Evolutionary conservation across 2,888 invertebrate genomes (phyloP).

Genomic region (Polyommatus icarus): DNA sequence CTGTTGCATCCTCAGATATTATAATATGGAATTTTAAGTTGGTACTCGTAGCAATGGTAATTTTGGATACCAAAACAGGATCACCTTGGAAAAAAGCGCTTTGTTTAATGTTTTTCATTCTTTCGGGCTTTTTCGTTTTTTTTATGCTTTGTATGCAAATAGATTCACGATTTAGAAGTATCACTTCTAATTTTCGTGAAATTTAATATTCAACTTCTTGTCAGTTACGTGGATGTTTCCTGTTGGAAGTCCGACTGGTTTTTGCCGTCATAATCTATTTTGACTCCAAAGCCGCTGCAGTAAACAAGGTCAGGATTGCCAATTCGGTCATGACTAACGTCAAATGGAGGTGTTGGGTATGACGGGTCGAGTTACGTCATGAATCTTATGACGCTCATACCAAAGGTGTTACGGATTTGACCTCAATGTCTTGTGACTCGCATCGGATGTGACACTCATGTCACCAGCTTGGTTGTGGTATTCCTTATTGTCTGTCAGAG

Average conservation of each 20-base stretch:
- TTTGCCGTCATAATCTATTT: slow-evolving; percentile 26
- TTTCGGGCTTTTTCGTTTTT: neutral
- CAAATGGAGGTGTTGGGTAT: slow-evolving; percentile 16
- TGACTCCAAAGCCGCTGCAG: neutral
- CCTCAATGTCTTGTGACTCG: neutral
- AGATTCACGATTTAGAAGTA: neutral
- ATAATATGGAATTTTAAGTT: neutral
- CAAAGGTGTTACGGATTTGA: neutral
- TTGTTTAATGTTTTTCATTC: no score
- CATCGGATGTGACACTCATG: neutral
- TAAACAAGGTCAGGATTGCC: slow-evolving; percentile 30
- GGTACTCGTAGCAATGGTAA: neutral
- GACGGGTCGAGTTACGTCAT: slow-evolving; percentile 19
- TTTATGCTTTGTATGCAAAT: neutral
- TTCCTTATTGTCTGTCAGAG: no score
- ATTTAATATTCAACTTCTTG: neutral
- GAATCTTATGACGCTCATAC: slow-evolving; percentile 14
- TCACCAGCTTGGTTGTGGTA: no score
- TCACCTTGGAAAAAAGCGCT: no score
- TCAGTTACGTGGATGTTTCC: slow-evolving; percentile 1
- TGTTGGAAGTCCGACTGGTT: slow-evolving; percentile 4
- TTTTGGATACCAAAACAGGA: neutral
- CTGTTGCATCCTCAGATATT: no score
- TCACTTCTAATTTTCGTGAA: neutral
- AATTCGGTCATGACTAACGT: slow-evolving; percentile 26